phyloP scores from a whole-genome alignment of 2,888 invertebrate genomes.

The Drosophila barbarae region DNA sequence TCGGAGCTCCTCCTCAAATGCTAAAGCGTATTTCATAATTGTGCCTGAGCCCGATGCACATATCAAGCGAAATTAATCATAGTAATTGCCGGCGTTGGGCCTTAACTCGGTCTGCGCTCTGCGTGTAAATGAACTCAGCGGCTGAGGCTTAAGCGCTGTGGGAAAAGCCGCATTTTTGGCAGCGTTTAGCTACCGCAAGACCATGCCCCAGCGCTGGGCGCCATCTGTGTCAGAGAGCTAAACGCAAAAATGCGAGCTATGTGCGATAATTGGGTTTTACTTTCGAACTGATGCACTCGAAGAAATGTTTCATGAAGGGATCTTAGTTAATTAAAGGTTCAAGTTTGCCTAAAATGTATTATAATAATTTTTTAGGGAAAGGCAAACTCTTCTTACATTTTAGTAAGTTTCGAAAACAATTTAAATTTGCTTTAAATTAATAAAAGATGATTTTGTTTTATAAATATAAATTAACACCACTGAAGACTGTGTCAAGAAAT shows the following conservation, averaged over 20 bases:
- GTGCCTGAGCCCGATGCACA: constrained; percentile 58
- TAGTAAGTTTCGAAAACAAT: neutral
- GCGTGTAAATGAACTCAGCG: constrained; percentile 71
- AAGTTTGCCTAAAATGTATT: neutral
- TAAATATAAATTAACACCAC: neutral
- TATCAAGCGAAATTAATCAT: constrained; percentile 65
- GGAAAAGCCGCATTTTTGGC: constrained; percentile 68
- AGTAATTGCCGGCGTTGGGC: constrained; percentile 56
- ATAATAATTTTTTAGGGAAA: neutral
- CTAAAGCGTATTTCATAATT: constrained; percentile 72
- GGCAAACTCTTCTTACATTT: neutral
- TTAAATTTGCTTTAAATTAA: no score
- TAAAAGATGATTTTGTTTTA: neutral
- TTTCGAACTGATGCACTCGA: constrained; percentile 25
- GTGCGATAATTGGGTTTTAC: constrained; percentile 54
- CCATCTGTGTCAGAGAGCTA: constrained; percentile 67
- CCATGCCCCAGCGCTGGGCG: constrained; percentile 47
- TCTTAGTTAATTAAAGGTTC: no score
- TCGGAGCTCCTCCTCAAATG: constrained; percentile 57
- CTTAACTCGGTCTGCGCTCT: constrained; percentile 45
- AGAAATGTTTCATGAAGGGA: neutral
- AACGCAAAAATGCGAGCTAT: constrained; percentile 57
- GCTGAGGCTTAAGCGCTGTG: constrained; percentile 46
- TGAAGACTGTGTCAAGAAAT: neutral
- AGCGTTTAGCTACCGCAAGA: constrained; percentile 37